Evolutionary conservation across 2,797 vertebrate species (phyloP).

Genomic region (Delichon dasypus): DNA sequence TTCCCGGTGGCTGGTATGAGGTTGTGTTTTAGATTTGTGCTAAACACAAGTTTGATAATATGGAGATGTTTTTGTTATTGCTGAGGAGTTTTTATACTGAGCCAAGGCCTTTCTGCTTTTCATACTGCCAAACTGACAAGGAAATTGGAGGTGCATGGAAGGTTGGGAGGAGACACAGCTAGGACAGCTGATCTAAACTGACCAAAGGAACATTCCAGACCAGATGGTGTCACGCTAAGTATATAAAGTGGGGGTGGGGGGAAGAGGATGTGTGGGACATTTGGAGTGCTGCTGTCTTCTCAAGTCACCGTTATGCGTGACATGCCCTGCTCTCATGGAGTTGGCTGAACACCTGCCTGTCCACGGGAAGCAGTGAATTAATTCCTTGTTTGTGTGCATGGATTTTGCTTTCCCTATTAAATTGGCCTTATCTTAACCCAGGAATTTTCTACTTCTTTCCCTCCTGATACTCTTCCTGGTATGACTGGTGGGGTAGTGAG

Average conservation of each 20-base stretch:
- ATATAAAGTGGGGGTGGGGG: neutral
- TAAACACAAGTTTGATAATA: neutral
- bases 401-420: neutral
- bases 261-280: accelerated
- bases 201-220: neutral
- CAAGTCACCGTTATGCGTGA: accelerated
- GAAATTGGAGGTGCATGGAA: accelerated
- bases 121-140: accelerated
- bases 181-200: neutral
- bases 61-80: neutral
- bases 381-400: neutral
- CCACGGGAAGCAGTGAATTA: neutral
- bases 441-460: neutral
- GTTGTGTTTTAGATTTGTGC: neutral
- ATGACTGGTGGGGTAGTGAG: neutral
- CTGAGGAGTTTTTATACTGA: neutral
- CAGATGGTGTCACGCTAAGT: neutral
- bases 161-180: accelerated
- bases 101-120: neutral
- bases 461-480: neutral
- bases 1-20: neutral
- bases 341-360: neutral
- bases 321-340: neutral
- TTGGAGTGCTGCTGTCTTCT: neutral
- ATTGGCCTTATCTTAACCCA: neutral